Evolutionary conservation across 2,113 vertebrate genomes (phyloP).

Genomic region (Columbina picui): DNA sequence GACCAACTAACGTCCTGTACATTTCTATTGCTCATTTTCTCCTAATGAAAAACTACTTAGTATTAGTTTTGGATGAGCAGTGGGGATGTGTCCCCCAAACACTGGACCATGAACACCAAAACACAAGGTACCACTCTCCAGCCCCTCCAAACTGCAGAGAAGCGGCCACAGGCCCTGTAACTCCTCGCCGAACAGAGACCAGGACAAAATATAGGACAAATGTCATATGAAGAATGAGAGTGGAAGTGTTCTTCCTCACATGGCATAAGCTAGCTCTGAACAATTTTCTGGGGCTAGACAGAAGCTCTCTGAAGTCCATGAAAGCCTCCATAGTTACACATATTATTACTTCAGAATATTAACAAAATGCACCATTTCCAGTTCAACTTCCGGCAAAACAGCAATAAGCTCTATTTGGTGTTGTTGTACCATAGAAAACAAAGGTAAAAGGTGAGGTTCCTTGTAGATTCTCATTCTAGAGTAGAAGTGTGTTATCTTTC

Average conservation of each 20-base stretch:
- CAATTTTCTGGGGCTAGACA: rapidly evolving
- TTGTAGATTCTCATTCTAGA: not conserved
- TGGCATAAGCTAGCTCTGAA: not conserved
- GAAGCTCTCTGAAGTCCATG: not conserved
- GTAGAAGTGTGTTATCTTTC: not conserved
- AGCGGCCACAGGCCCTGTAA: not conserved
- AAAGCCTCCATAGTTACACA: not conserved
- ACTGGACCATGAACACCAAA: not conserved
- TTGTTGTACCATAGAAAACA: not conserved
- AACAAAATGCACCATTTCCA: not conserved
- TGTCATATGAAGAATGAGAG: not conserved
- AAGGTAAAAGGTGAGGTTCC: not conserved
- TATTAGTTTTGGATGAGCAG: not conserved
- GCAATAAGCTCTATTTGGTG: not conserved
- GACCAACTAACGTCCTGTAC: not conserved
- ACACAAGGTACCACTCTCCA: not conserved
- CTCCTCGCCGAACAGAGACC: not conserved
- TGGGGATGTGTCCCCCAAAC: not conserved
- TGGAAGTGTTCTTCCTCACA: not conserved
- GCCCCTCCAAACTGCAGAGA: not conserved
- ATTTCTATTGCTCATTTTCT: not conserved
- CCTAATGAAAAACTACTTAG: not conserved
- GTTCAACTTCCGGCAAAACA: not conserved
- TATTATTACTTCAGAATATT: not conserved
- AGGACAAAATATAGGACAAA: not conserved